Conservation (phyloP, 2,113 vertebrate genomes). For the Procavia capensis region DNA sequence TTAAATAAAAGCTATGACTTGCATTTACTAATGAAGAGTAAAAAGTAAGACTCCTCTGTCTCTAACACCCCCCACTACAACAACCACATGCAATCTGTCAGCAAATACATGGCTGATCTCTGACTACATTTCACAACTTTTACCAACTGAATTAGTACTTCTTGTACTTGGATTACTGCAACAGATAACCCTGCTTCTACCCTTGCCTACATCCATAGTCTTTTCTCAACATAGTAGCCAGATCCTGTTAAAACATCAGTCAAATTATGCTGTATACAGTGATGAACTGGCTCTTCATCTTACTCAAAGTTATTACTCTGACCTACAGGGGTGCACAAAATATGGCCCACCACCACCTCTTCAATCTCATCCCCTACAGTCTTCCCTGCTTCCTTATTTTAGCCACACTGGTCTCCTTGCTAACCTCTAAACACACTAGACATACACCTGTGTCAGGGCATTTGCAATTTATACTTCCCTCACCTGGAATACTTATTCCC, state of each 20-base stretch:
- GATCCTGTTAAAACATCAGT: background rate
- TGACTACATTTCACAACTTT: background rate
- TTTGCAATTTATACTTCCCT: background rate
- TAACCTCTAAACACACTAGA: background rate
- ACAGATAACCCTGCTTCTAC: constrained; percentile 6
- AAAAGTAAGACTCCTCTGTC: background rate
- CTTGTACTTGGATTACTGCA: background rate
- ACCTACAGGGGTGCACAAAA: background rate
- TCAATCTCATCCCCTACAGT: background rate
- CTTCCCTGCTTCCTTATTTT: background rate
- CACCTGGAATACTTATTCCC: background rate
- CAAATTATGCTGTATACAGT: background rate
- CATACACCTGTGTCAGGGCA: background rate
- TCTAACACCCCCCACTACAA: background rate
- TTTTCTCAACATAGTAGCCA: background rate
- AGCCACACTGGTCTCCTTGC: background rate
- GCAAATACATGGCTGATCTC: background rate
- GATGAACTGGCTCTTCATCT: background rate
- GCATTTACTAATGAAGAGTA: background rate
- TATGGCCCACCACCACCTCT: background rate
- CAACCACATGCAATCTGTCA: background rate
- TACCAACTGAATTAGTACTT: background rate
- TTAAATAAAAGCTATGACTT: constrained; percentile 37
- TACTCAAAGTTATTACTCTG: constrained; percentile 13
- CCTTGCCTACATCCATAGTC: background rate